Evolutionary conservation across 2,797 vertebrate genomes (phyloP).

Genomic region (Tokudaia muenninki): DNA sequence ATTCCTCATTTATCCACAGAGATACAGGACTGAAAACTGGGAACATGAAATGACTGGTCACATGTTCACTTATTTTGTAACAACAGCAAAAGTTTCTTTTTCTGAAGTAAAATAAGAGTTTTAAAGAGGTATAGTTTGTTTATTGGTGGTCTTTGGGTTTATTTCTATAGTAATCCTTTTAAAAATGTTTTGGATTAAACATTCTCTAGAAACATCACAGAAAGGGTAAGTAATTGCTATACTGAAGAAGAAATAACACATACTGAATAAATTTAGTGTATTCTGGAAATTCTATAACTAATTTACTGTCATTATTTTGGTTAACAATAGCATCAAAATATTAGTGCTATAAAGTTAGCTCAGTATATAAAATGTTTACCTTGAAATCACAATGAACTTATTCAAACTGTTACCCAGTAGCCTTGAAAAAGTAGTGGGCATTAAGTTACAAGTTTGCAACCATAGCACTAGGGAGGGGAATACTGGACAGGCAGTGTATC

Average conservation of each 20-base stretch:
- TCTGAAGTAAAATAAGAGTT: background rate
- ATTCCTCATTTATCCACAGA: constrained; percentile 46
- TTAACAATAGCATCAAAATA: background rate
- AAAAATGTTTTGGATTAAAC: background rate
- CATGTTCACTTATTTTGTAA: background rate
- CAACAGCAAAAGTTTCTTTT: background rate
- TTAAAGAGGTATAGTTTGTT: background rate
- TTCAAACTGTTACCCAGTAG: background rate
- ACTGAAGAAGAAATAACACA: background rate
- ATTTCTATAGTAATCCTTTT: background rate
- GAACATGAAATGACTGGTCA: background rate
- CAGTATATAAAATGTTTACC: background rate
- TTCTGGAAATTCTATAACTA: background rate
- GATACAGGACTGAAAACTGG: background rate
- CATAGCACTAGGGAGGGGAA: background rate
- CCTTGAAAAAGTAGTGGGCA: background rate
- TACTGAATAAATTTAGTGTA: background rate
- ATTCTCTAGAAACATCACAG: background rate
- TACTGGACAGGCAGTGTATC: background rate
- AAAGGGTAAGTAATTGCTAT: background rate
- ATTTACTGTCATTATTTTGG: background rate
- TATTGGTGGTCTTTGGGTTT: background rate
- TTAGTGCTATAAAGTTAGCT: background rate
- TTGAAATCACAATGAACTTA: background rate
- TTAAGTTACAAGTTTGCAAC: background rate